These are phyloP conservation scores for Solen grandis DNA, from an alignment of 1,140 invertebrate genomes.

Conservation along the genomic window DNA sequence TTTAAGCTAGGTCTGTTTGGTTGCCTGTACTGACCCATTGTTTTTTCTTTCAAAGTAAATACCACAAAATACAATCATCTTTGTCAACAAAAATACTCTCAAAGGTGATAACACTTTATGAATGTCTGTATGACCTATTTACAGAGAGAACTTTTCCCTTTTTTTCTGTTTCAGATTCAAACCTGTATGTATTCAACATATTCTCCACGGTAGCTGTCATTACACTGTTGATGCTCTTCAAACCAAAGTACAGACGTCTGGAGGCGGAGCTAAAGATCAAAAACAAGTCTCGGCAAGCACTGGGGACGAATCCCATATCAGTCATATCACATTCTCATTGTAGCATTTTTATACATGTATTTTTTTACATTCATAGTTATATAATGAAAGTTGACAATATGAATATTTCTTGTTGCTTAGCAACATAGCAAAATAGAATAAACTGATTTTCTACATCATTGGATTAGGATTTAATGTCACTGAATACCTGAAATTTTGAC, in stretches of 20 bases:
- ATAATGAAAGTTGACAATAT: no score
- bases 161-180: constrained; percentile 56
- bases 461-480: no score
- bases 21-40: background rate
- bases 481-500: no score
- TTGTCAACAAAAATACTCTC: background rate
- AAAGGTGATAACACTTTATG: background rate
- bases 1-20: background rate
- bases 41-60: background rate
- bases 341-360: no score
- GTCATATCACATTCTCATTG: no score
- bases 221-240: constrained; percentile 70
- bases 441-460: no score
- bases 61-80: background rate
- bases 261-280: constrained; percentile 70
- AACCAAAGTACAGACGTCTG: constrained; percentile 72
- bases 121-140: background rate
- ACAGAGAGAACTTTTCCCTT: background rate
- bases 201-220: constrained; percentile 59
- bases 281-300: no score
- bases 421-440: no score
- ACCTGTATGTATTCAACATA: constrained; percentile 50
- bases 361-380: no score
- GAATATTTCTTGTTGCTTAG: no score
- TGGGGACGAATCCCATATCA: no score